These are phyloP conservation scores for Cyphomyrus discorhynchus DNA, from an alignment of 2,113 vertebrate genomes.

Conservation along the genomic window DNA sequence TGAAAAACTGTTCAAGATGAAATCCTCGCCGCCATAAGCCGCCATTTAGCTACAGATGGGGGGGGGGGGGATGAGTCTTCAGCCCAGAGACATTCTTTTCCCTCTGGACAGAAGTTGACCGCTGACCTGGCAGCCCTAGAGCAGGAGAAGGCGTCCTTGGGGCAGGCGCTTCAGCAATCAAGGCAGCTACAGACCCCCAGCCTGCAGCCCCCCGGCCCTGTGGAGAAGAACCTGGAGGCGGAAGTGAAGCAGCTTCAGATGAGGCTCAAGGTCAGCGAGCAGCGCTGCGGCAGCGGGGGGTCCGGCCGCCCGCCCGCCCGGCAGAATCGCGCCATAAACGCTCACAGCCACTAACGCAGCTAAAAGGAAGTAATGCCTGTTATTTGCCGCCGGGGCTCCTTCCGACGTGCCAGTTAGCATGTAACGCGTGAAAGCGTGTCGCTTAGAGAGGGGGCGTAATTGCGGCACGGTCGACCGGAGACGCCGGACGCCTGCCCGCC, in stretches of 20 bases:
- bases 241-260: constrained; percentile 81
- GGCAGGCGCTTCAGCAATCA: constrained; percentile 65
- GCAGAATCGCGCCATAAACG: neutral
- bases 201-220: constrained; percentile 48
- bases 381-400: constrained; percentile 7
- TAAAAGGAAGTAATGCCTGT: constrained; percentile 1
- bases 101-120: constrained; percentile 66
- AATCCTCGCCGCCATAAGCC: neutral
- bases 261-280: constrained; percentile 79
- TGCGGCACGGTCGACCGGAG: neutral
- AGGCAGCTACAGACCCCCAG: constrained; percentile 57
- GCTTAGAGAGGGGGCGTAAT: neutral
- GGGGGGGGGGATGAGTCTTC: neutral
- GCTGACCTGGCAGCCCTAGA: constrained; percentile 69
- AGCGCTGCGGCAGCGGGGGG: neutral
- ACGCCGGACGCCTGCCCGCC: neutral
- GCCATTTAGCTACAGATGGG: neutral
- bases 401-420: neutral
- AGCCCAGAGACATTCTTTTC: neutral
- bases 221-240: constrained; percentile 63
- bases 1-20: neutral
- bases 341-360: neutral
- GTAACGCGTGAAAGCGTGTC: neutral
- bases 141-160: constrained; percentile 77
- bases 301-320: neutral